Evolutionary conservation across 2,113 vertebrate species (phyloP), one percentile per base, ranked within the genome.

Genomic region (Microtus pennsylvanicus): DNA sequence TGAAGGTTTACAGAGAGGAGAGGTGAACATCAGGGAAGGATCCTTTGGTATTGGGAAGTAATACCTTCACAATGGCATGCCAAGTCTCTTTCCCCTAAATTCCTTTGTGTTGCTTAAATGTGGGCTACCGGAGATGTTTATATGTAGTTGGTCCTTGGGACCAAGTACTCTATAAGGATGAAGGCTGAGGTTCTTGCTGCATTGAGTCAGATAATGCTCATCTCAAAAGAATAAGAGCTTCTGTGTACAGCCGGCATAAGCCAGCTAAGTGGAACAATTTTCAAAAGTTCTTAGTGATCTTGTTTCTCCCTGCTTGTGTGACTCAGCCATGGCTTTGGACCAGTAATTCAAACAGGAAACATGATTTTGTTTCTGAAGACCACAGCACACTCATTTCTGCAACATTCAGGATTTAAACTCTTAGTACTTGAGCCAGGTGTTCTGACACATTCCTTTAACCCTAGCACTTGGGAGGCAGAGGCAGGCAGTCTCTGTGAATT

Each of bases 371-470:
- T 89, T 70, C n/a, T 45, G 16, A 63, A 17, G 28, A 77, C 45
- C 94, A 74, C 61, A 74, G 33, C 61, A 89, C 28, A 72, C 12
- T 63, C n/a, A 38, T 65, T 10, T 81, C 26, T 77, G 52, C 81
- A 74, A 55, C n/a, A 89, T 88, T 89, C 91, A 76, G 30, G 67
- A 93, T 90, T 90, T 91, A 92, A 96, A 80, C 89, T 74, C 58
- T 74, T 94, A 96, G 4, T 70, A 21, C 8, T 35, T 93, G 61
- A 47, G 38, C 30, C 76, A 63, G 52, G 52, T 30, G 12, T 77
- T 2, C 38, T 67, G 33, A 30, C 10, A 16, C n/a, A 77, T 63
- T 63, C 7, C n/a, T 63, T 63, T 83, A 63, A 63, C 13, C 55
- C 24, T 26, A 42, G 58, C 35, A 83, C 81, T 83, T 30, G n/a